A percentile compares a stretch with the other conserved stretches of the same genome.
Evolutionary conservation across 1,140 invertebrate species (phyloP).

Genomic region (Drosophila neocordata): DNA sequence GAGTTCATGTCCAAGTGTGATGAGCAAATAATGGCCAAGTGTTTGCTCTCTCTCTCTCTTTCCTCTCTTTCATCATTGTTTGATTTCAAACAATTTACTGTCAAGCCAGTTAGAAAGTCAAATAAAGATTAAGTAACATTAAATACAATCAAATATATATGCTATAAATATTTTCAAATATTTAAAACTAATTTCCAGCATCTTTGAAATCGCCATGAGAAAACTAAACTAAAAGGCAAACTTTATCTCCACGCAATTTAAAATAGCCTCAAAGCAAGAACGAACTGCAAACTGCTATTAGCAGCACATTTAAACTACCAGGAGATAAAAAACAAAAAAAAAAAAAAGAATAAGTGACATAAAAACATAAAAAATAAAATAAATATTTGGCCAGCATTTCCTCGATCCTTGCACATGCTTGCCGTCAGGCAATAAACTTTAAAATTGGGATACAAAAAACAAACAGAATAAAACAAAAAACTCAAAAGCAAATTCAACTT

Average conservation of each 20-base stretch:
- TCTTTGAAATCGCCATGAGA: neutral
- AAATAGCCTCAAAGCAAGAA: constrained; percentile 11
- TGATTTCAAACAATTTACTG: neutral
- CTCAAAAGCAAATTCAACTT: neutral
- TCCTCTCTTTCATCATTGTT: neutral
- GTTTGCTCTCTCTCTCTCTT: neutral
- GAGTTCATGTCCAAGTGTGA: neutral
- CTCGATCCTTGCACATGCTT: constrained; percentile 53
- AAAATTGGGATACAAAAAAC: constrained; percentile 57
- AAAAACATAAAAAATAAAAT: constrained; percentile 58
- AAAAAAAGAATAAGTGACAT: constrained; percentile 23
- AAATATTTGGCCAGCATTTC: constrained; percentile 69
- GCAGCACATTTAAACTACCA: constrained; percentile 55
- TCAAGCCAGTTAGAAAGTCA: neutral
- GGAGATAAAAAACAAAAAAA: constrained; percentile 17
- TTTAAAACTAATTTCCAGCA: neutral
- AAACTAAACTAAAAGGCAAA: neutral
- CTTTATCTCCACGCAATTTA: neutral
- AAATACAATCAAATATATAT: neutral
- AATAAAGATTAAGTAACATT: neutral
- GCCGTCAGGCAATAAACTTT: constrained; percentile 69
- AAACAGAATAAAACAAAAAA: constrained; percentile 18
- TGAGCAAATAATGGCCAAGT: constrained; percentile 3
- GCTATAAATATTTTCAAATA: constrained; percentile 1
- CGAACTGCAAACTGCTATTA: constrained; percentile 49